A percentile compares a stretch with the other conserved stretches of the same genome.
These are phyloP conservation scores for Phaonia tiefii DNA, from an alignment of 2,888 invertebrate genomes.

Conservation along the genomic window DNA sequence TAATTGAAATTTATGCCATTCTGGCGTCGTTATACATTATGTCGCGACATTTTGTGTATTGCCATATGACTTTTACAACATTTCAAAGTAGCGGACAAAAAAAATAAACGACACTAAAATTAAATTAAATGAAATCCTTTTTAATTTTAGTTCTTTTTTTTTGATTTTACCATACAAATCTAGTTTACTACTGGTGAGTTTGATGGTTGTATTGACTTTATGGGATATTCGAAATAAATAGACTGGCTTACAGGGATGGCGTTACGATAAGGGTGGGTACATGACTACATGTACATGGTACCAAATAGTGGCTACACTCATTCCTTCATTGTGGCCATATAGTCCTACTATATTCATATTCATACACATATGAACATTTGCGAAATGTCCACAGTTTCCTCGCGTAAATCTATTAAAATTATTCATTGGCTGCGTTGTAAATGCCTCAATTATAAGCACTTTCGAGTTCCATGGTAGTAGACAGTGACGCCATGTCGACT, in stretches of 20 bases:
- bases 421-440: slow-evolving; percentile 42
- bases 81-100: slow-evolving; percentile 22
- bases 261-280: not conserved
- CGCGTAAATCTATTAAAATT: slow-evolving; percentile 60
- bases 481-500: slow-evolving; percentile 72
- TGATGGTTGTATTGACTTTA: slow-evolving; percentile 21
- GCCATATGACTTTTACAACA: slow-evolving; percentile 59
- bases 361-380: too few relatives aligned
- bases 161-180: not conserved
- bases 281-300: too few relatives aligned
- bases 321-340: not conserved
- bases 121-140: slow-evolving; percentile 37
- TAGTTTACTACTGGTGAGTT: not conserved
- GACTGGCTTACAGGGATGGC: slow-evolving; percentile 48
- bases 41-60: slow-evolving; percentile 66
- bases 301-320: not conserved
- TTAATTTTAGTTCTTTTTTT: too few relatives aligned
- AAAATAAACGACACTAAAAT: slow-evolving; percentile 3
- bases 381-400: not conserved
- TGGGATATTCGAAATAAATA: slow-evolving; percentile 45
- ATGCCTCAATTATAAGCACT: slow-evolving; percentile 28
- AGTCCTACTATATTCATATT: too few relatives aligned
- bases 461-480: not conserved
- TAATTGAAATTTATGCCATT: slow-evolving; percentile 79
- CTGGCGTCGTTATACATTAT: slow-evolving; percentile 72